Evolutionary conservation across 37 sponge, comb jelly and placozoan genomes (phyloP).

Genomic region (Ianthella basta): DNA sequence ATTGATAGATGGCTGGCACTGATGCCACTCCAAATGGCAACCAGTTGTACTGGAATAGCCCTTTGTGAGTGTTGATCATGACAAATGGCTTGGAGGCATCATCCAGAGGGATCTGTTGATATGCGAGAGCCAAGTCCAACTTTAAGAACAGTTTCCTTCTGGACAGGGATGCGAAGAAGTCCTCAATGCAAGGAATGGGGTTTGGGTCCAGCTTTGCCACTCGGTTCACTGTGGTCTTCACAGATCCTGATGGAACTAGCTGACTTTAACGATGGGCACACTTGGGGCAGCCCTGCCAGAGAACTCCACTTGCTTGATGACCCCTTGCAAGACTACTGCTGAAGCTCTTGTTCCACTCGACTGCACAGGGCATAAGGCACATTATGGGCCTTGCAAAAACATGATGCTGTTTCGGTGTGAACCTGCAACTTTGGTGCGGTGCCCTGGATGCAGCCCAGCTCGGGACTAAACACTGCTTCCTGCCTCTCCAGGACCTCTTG

Average conservation of each 20-base stretch:
- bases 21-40: slow-evolving; percentile 38
- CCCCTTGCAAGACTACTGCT: background rate
- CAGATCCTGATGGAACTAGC: slow-evolving; percentile 36
- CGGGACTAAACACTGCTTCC: slow-evolving; percentile 37
- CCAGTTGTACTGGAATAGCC: slow-evolving; percentile 24
- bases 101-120: slow-evolving; percentile 21
- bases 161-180: background rate
- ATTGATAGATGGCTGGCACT: slow-evolving; percentile 35
- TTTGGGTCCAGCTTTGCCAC: background rate
- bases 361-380: slow-evolving; percentile 53
- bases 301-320: background rate
- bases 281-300: slow-evolving; percentile 54
- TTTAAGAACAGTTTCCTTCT: slow-evolving; percentile 26
- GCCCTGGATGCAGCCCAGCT: slow-evolving; percentile 41
- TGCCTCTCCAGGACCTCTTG: slow-evolving; percentile 11
- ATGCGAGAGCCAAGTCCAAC: slow-evolving; percentile 42
- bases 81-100: slow-evolving; percentile 15
- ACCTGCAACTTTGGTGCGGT: slow-evolving; percentile 27
- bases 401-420: slow-evolving; percentile 35
- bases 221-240: slow-evolving; percentile 36
- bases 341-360: background rate
- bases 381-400: slow-evolving; percentile 43
- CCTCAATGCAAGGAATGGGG: background rate
- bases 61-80: slow-evolving; percentile 38
- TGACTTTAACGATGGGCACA: slow-evolving; percentile 40